Base-by-base conservation (phyloP, 2,113 vertebrate species). In the Eclectus roratus region DNA sequence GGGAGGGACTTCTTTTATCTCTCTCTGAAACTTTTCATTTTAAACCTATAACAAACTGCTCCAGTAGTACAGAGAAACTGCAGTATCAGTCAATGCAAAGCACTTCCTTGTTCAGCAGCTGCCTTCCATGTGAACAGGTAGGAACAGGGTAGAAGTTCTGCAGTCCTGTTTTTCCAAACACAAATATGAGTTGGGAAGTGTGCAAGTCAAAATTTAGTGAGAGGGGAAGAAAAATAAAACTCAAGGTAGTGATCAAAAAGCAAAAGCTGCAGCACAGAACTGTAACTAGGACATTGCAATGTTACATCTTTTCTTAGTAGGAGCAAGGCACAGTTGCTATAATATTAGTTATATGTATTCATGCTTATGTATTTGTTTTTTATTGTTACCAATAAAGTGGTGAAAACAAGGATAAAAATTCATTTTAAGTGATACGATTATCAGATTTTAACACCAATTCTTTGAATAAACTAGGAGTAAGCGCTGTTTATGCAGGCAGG, bases 211-310 rank as follows among this genome's bases (percentile, higher is more conserved):
- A n/a, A 15, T 39, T 49, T 56, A 53, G 37, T 27, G 44, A 58
- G 5, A 3, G 6, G 1, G 4, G 11, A 4, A 7, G 8, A 1
- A 2, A 16, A 39, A 35, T 17, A 41, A 55, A 25, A 81, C 71
- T 52, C 31, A 77, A 86, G 46, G 72, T 29, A 24, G 28, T 44
- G 70, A 82, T 82, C 61, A 68, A 89, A 89, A 93, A 91, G 58
- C 52, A 91, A 55, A 55, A 41, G 79, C 72, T 92, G 72, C 91
- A 74, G 65, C 13, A 86, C 39, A 79, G 43, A 91, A 56, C 69
- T 21, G 13, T 64, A 86, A 84, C 77, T 60, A 64, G 77, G 73
- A 71, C 77, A 81, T 44, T 10, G 37, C 15, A 47, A 78, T 43
- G 46, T 43, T 55, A 33, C 46, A 68, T 17, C 17, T 50, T 24